Base-by-base conservation (phyloP, 2,797 vertebrate species). In the Australoheros facetus region DNA sequence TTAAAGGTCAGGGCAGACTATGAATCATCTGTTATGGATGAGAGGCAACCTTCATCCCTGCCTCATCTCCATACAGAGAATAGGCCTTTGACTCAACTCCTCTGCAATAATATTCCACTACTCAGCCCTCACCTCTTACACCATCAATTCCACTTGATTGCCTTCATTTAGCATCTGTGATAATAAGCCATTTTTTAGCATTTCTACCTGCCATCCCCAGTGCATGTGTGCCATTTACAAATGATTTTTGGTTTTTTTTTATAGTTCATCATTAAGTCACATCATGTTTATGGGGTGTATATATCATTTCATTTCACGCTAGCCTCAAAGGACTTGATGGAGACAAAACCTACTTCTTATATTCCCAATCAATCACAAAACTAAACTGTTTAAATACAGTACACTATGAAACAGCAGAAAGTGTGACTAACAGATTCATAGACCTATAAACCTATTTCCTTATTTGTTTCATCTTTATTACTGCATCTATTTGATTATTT, bases 11-110 rank as follows among this genome's bases (percentile, higher is more conserved):
- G 81, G 82, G 88, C 88, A 70, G 85, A 77, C 88, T 79, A 88
- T 92, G 92, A 94, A 93, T 94, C 90, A 94, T 92, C 87, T 71
- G 87, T 91, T 89, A 94, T 93, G 90, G 91, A 94, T 90, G 89
- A 92, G 88, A 71, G 73, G 73, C 80, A 86, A 93, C 93, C 93
- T 95, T 92, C 92, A 84, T 90, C 85, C 58, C 45, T 5, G 11
- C 55, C 90, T 94, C 86, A 94, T 94, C 93, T 93, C 89, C 92
- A 92, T 93, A 87, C 88, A 76, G 84, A 91, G 71, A 92, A 89
- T 72, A 71, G 85, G 77, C 84, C 81, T 89, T 82, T 85, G 84
- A 88, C 88, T 92, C 84, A 79, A 56, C 85, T 83, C 77, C 77
- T 75, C 82, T 3, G 80, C 87, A 73, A 80, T 89, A 87, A 85